phyloP scores from a whole-genome alignment of 2,888 invertebrate genomes.

The Machimus atricapillus region DNA sequence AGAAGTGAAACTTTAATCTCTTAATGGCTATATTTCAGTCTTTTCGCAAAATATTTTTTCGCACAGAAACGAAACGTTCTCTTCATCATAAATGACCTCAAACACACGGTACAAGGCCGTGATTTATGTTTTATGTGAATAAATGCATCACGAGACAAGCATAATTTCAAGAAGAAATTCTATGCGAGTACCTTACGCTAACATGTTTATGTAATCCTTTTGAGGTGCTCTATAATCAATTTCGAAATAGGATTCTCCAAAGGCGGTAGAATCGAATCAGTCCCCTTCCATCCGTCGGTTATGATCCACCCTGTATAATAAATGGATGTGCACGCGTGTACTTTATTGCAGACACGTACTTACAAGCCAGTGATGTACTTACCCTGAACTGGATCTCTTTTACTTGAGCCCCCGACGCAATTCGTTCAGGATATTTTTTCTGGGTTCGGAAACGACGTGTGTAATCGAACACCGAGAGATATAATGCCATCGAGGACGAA shows the following conservation, averaged over 20 bases:
- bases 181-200: neutral
- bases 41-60: neutral
- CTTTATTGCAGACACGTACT: conserved; percentile 37
- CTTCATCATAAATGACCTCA: neutral
- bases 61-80: neutral
- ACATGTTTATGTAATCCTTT: neutral
- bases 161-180: neutral
- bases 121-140: neutral
- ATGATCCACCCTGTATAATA: conserved; percentile 17
- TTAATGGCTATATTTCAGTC: neutral
- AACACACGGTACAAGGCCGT: neutral
- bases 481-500: neutral
- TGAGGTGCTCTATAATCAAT: neutral
- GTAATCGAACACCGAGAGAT: conserved; percentile 15
- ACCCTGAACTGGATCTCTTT: neutral
- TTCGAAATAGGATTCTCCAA: neutral
- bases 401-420: neutral
- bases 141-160: neutral
- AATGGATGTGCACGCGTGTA: conserved; percentile 26
- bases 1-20: neutral
- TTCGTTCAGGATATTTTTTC: neutral
- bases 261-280: neutral
- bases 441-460: neutral
- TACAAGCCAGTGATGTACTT: conserved; percentile 21
- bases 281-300: neutral